Evolutionary conservation across 2,797 vertebrate species (phyloP).

Genomic region (Amblyraja radiata): DNA sequence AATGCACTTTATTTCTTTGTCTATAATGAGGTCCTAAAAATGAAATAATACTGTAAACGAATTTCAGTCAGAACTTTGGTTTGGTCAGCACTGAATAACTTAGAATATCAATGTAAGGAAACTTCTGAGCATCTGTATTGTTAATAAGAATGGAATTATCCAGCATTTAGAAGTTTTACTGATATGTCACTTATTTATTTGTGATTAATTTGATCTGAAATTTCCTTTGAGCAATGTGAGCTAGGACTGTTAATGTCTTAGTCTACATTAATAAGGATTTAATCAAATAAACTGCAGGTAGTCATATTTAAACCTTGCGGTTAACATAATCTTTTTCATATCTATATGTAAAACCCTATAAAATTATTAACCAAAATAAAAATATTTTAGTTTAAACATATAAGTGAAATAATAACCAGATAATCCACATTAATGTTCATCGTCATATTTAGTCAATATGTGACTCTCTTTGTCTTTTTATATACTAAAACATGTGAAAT

Average conservation of each 20-base stretch:
- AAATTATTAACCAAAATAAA: background rate
- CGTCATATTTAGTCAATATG: background rate
- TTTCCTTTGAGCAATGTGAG: background rate
- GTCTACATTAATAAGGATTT: background rate
- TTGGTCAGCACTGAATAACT: background rate
- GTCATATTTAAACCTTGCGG: background rate
- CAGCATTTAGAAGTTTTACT: background rate
- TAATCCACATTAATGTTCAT: background rate
- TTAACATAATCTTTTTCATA: background rate
- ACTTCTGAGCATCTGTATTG: background rate
- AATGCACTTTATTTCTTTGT: background rate
- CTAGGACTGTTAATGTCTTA: background rate
- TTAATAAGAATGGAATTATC: background rate
- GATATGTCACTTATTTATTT: background rate
- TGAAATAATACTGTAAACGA: background rate
- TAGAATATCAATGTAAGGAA: background rate
- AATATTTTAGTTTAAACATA: background rate
- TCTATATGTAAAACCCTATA: background rate
- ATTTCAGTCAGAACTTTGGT: background rate
- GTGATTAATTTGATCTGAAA: constrained; percentile 14
- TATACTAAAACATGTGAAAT: background rate
- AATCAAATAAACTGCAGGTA: background rate
- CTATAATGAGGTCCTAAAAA: no score
- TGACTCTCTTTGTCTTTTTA: background rate
- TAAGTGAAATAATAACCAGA: background rate